Evolutionary conservation across 2,888 invertebrate species (phyloP).

Genomic region (Drosophila pegasa): DNA sequence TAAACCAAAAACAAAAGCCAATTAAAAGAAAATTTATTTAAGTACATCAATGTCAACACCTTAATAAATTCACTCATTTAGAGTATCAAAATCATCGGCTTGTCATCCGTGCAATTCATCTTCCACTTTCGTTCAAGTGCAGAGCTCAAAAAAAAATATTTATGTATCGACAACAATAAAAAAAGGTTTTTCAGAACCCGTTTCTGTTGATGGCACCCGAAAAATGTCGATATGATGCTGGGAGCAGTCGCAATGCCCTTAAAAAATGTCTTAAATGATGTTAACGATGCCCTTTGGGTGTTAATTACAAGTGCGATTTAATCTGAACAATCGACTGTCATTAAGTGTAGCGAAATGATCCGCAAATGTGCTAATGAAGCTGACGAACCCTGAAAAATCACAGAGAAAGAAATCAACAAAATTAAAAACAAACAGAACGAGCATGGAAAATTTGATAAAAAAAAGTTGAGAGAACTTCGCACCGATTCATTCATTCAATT

Average conservation of each 20-base stretch:
- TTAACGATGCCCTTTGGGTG: constrained; percentile 82
- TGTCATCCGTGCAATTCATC: constrained; percentile 2
- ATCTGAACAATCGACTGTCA: constrained; percentile 75
- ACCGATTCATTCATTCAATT: constrained; percentile 68
- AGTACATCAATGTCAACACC: not conserved
- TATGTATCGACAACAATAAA: constrained; percentile 9
- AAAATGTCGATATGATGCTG: constrained; percentile 39
- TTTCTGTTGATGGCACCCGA: constrained; percentile 45
- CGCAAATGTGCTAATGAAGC: constrained; percentile 68
- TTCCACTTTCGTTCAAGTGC: constrained; percentile 47
- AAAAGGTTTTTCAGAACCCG: constrained; percentile 38
- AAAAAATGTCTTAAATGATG: constrained; percentile 68
- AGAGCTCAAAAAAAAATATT: constrained; percentile 21
- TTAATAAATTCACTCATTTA: constrained; percentile 1
- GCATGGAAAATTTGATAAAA: constrained; percentile 42
- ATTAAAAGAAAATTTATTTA: not conserved
- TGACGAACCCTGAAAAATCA: constrained; percentile 57
- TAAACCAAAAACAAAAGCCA: too few species aligned
- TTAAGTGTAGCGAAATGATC: constrained; percentile 67
- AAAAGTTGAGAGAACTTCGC: constrained; percentile 32
- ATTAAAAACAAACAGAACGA: not conserved
- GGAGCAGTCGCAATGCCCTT: constrained; percentile 52
- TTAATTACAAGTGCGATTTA: constrained; percentile 75
- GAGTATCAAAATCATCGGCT: constrained; percentile 26
- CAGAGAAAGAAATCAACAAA: not conserved